Evolutionary conservation across 64 coral and sea anemone genomes (phyloP).

Genomic region (Actinia equina): DNA sequence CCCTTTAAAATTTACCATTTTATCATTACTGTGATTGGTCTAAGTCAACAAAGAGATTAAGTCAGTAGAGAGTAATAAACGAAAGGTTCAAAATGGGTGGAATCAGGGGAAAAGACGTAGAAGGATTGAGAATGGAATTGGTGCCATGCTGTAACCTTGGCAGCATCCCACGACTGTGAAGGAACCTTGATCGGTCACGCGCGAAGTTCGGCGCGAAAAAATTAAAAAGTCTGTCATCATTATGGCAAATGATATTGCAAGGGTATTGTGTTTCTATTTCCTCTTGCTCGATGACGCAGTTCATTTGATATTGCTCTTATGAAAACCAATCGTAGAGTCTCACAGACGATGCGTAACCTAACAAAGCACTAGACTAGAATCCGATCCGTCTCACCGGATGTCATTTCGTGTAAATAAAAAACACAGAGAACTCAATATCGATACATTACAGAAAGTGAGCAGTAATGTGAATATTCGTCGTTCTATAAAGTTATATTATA

Average conservation of each 20-base stretch:
- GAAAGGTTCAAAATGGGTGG: background rate
- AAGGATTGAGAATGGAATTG: background rate
- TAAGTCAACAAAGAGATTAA: slow-evolving; percentile 9
- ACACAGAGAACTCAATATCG: too few species aligned
- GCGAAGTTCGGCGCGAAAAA: background rate
- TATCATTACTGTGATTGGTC: too few species aligned
- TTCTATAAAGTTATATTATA: too few species aligned
- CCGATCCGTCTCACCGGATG: too few species aligned
- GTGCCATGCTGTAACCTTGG: background rate
- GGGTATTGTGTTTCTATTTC: background rate
- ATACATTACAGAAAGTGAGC: too few species aligned
- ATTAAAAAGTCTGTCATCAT: background rate
- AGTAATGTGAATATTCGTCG: too few species aligned
- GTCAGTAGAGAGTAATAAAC: background rate
- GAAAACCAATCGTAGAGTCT: too few species aligned
- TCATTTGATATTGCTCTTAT: background rate
- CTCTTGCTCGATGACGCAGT: background rate
- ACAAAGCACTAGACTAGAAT: too few species aligned
- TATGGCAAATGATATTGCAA: background rate
- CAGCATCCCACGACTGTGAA: background rate
- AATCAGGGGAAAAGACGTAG: background rate
- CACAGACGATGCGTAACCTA: too few species aligned
- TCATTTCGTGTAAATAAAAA: too few species aligned
- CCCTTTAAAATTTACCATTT: too few species aligned
- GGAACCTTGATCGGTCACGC: background rate